Base-by-base conservation (phyloP, 2,113 vertebrate genomes). In the Psephotus haematonotus region DNA sequence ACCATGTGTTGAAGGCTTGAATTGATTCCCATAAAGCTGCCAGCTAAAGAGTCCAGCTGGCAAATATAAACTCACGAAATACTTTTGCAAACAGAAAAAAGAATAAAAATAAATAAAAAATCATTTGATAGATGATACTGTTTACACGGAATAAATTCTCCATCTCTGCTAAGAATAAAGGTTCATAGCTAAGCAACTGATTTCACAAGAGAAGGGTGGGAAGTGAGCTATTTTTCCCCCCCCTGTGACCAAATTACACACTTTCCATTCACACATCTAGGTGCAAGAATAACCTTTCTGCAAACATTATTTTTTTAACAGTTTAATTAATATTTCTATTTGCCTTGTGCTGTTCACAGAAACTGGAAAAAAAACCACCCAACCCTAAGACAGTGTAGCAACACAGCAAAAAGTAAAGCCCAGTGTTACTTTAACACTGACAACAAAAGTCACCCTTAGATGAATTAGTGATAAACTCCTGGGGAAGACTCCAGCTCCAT, bases 311-410 rank as follows among this genome's bases (percentile, higher is more conserved):
- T 94, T 96, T 97, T 93, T 93, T 47, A 95, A 80, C 24, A 79
- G 70, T 86, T 76, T 89, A 96, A 96, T 97, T 97, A 97, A 89
- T 95, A 95, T 96, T 97, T 97, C 93, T 70, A 25, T 96, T 88
- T 87, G 69, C 49, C 47, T 82, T 86, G 65, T 96, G 74, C 60
- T 92, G 59, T 60, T 97, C 94, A 95, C 72, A 92, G 91, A 96
- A 97, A 95, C 67, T 5, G 4, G 3, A 2, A 19, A 13, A 9
- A 47, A 67, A 64, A 93, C 87, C 5, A 43, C 70, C 24, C 18
- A 33, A 70, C 69, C 43, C 33, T 59, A 59, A 46, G n/a, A 65
- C 79, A 60, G 92, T 39, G 90, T 76, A 82, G 44, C 52, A 83
- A 90, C 88, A 86, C 8, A 80, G 49, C 25, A 28, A 64, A 92